These are phyloP conservation scores for Monarcha castaneiventris DNA, from an alignment of 2,113 vertebrate genomes.

Conservation along the genomic window DNA sequence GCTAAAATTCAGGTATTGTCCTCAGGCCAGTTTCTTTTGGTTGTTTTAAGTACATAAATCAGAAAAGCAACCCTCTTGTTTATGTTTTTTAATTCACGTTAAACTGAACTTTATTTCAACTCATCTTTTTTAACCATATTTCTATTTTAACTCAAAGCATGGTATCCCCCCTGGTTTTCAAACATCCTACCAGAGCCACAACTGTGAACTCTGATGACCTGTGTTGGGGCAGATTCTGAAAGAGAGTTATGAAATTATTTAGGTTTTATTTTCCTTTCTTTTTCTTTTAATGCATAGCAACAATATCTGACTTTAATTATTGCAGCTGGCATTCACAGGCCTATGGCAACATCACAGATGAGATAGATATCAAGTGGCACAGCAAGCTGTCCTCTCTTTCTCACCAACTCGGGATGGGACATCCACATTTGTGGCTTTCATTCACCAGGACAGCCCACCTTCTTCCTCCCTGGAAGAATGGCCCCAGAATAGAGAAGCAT, in stretches of 20 bases:
- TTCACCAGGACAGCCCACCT: not conserved
- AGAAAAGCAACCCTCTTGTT: not conserved
- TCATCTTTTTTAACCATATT: not conserved
- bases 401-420: not conserved
- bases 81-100: not conserved
- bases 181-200: not conserved
- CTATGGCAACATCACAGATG: not conserved
- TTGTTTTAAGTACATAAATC: not conserved
- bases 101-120: not conserved
- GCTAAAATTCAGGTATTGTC: not conserved
- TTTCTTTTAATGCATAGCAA: not conserved
- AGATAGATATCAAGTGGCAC: conserved; percentile 14
- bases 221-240: not conserved
- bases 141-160: not conserved
- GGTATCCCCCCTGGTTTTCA: not conserved
- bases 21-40: not conserved
- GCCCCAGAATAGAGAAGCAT: not conserved
- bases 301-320: not conserved
- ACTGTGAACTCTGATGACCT: not conserved
- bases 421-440: not conserved
- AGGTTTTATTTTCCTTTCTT: not conserved
- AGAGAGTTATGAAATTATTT: not conserved
- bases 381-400: conserved; percentile 29
- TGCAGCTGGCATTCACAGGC: conserved; percentile 3
- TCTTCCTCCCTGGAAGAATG: not conserved